Evolutionary conservation across 2,797 vertebrate species (phyloP).

Genomic region (Pseudochaenichthys georgianus): DNA sequence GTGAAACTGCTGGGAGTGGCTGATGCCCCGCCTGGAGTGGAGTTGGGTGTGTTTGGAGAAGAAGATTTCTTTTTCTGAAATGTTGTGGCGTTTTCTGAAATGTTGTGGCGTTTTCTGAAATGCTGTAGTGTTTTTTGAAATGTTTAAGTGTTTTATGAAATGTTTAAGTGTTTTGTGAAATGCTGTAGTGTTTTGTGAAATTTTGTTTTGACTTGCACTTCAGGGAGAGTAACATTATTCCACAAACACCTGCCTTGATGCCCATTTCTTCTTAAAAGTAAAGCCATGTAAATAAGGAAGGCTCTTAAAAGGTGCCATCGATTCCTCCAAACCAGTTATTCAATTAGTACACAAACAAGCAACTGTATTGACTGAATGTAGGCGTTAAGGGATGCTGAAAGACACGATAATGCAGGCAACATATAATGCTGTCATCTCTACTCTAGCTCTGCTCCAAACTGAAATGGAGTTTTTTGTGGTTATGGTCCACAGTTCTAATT

Average conservation of each 20-base stretch:
- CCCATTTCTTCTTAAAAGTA: neutral
- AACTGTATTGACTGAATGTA: conserved; percentile 33
- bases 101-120: too few relatives aligned
- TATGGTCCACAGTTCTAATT: conserved; percentile 37
- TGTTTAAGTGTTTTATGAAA: too few relatives aligned
- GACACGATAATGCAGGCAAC: conserved; percentile 35
- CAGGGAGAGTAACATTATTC: neutral
- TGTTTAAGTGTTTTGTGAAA: too few relatives aligned
- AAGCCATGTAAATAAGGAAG: conserved; percentile 14
- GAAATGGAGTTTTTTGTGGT: conserved; percentile 36
- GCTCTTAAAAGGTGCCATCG: conserved; percentile 12
- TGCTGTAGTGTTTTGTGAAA: too few relatives aligned
- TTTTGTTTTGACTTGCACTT: too few relatives aligned
- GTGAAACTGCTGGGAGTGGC: too few relatives aligned
- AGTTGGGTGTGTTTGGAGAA: too few relatives aligned
- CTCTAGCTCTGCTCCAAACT: conserved; percentile 35
- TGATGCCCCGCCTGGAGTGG: too few relatives aligned
- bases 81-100: too few relatives aligned
- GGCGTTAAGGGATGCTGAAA: conserved; percentile 20
- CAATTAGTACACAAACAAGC: conserved; percentile 37
- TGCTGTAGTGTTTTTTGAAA: too few relatives aligned
- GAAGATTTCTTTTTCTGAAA: too few relatives aligned
- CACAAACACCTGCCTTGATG: neutral
- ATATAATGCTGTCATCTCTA: conserved; percentile 24
- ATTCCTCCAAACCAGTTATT: conserved; percentile 44